Percentiles rank a stretch among this genome's conserved stretches.
These are phyloP conservation scores for Lordiphosa andalusiaca DNA, from an alignment of 2,888 invertebrate species.

Conservation along the genomic window DNA sequence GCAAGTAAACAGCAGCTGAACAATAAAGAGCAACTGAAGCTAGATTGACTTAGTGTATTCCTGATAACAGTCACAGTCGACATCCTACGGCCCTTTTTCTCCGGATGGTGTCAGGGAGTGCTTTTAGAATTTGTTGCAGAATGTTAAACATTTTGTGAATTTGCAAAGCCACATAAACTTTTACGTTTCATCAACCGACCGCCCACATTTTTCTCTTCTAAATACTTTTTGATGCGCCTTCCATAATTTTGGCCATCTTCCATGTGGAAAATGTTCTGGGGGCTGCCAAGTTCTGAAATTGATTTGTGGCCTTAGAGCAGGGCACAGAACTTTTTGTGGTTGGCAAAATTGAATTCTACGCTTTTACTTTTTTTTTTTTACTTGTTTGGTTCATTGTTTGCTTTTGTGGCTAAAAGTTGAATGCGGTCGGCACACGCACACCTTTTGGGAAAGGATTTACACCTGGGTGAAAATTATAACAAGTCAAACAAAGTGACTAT, in stretches of 20 bases:
- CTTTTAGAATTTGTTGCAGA: too few species aligned
- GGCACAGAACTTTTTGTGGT: conserved; percentile 38
- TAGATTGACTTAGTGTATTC: too few species aligned
- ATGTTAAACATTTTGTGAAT: too few species aligned
- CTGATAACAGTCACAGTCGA: too few species aligned
- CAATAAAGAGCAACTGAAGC: too few species aligned
- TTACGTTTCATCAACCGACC: not conserved
- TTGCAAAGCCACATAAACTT: too few species aligned
- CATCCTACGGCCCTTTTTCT: too few species aligned
- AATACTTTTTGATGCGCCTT: conserved; percentile 3
- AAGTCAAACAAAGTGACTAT: conserved; percentile 43
- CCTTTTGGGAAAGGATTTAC: conserved; percentile 10
- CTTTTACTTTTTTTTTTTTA: conserved; percentile 14
- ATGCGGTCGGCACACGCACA: conserved; percentile 9
- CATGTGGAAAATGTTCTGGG: conserved; percentile 8
- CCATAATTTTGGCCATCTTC: conserved; percentile 18
- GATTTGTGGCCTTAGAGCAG: conserved; percentile 53
- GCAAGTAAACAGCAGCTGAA: too few species aligned
- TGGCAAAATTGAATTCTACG: conserved; percentile 50
- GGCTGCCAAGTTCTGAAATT: conserved; percentile 41
- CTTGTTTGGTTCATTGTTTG: conserved; percentile 10
- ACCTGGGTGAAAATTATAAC: conserved; percentile 17
- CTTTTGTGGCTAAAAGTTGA: conserved; percentile 11
- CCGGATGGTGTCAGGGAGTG: too few species aligned
- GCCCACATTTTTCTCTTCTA: not conserved